Conservation (phyloP, 2,797 vertebrate species). For the Acipenser oxyrinchus region DNA sequence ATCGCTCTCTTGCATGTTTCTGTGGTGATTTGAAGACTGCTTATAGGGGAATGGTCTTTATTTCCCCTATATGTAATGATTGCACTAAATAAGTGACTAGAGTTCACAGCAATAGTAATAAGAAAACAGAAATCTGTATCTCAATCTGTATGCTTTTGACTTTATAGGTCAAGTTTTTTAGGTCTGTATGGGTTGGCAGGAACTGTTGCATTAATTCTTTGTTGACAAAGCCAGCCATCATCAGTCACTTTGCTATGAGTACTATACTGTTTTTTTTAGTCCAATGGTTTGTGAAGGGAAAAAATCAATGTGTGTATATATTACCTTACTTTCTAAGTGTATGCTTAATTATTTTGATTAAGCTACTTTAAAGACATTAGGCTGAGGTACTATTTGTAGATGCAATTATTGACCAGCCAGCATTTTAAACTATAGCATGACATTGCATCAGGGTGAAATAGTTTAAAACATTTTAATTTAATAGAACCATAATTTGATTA, state of each 20-base stretch:
- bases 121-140: not conserved
- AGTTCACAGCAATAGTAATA: not conserved
- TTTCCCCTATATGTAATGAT: not conserved
- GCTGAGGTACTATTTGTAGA: no score
- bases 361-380: no score
- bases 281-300: no score
- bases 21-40: not conserved
- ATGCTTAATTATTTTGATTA: no score
- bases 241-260: not conserved
- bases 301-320: no score
- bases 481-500: no score
- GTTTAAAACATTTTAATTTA: no score
- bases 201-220: not conserved
- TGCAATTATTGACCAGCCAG: no score
- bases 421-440: no score
- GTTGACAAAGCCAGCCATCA: not conserved
- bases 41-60: not conserved
- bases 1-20: not conserved
- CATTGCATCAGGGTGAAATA: no score
- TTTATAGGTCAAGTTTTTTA: not conserved
- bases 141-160: not conserved
- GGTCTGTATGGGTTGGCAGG: not conserved
- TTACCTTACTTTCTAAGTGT: no score
- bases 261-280: no score
- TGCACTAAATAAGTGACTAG: not conserved